phyloP scores from a whole-genome alignment of 2,888 invertebrate species.

The Ormyrus rosae region DNA sequence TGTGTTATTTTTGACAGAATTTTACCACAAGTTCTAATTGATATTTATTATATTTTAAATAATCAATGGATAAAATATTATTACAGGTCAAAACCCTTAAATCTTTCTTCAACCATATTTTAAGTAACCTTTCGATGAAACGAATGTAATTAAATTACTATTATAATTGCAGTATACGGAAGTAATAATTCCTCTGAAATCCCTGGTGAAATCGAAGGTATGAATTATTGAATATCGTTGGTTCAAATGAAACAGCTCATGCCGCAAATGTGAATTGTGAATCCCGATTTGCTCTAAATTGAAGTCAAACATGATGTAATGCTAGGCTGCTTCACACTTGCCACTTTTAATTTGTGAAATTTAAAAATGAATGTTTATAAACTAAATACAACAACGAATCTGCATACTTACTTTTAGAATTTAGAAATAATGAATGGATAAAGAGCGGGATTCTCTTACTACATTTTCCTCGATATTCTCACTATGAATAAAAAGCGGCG shows the following conservation, averaged over 20 bases:
- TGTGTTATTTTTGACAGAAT: too few relatives aligned
- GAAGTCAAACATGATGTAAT: neutral
- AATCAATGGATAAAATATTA: too few relatives aligned
- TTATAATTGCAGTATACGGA: neutral
- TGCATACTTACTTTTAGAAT: neutral
- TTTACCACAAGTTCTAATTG: too few relatives aligned
- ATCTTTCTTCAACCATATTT: too few relatives aligned
- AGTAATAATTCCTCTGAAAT: neutral
- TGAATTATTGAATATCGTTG: constrained; percentile 31
- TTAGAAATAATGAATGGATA: neutral
- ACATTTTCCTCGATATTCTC: too few relatives aligned
- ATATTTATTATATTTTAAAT: too few relatives aligned
- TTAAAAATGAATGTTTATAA: neutral
- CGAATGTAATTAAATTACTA: constrained; percentile 33
- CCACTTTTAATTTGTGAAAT: neutral
- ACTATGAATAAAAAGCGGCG: too few relatives aligned
- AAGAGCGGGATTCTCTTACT: neutral
- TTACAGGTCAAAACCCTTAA: too few relatives aligned
- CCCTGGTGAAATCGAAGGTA: constrained; percentile 11
- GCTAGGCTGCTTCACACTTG: neutral
- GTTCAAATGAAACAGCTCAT: constrained; percentile 12
- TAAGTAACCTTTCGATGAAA: too few relatives aligned
- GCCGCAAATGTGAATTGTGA: neutral
- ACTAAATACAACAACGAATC: too few relatives aligned
- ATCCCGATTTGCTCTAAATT: constrained; percentile 26